phyloP scores from a whole-genome alignment of 92 coral and sea anemone genomes.

The Epizoanthus ramosus region DNA sequence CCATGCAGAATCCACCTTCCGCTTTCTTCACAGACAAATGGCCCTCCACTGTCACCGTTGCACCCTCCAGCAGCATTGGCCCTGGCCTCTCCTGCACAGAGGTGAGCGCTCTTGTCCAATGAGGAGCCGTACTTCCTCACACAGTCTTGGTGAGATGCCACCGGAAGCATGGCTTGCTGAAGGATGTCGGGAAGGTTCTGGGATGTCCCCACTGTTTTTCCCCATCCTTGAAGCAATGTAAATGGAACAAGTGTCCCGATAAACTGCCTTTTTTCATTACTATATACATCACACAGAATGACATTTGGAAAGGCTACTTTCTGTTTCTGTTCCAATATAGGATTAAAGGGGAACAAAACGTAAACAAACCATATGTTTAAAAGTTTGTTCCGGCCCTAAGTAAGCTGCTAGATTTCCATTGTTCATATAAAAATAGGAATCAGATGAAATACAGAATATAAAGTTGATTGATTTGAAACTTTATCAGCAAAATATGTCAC shows the following conservation, averaged over 20 bases:
- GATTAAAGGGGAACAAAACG: too few species aligned
- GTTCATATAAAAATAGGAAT: too few species aligned
- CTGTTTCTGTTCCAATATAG: too few species aligned
- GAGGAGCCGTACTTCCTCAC: conserved; percentile 50
- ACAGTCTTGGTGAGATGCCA: conserved; percentile 63
- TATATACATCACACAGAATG: background rate
- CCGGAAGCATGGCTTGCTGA: conserved; percentile 69
- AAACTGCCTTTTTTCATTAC: background rate
- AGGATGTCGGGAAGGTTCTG: conserved; percentile 57
- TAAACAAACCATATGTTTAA: too few species aligned
- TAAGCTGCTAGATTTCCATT: too few species aligned
- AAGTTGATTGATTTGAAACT: too few species aligned
- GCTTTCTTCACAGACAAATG: conserved; percentile 65
- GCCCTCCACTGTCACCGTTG: conserved; percentile 81
- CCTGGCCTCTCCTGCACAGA: conserved; percentile 72
- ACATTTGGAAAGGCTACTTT: background rate
- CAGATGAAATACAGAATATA: too few species aligned
- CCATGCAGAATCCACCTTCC: conserved; percentile 80
- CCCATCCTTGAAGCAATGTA: conserved; percentile 61
- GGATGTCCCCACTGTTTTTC: conserved; percentile 58
- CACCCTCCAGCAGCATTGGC: conserved; percentile 70
- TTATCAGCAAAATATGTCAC: too few species aligned
- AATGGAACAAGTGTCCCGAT: too few species aligned
- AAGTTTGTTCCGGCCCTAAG: too few species aligned
- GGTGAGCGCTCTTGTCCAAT: conserved; percentile 58